Conservation (phyloP, 2,113 vertebrate genomes). For the Sapayoa aenigma region DNA sequence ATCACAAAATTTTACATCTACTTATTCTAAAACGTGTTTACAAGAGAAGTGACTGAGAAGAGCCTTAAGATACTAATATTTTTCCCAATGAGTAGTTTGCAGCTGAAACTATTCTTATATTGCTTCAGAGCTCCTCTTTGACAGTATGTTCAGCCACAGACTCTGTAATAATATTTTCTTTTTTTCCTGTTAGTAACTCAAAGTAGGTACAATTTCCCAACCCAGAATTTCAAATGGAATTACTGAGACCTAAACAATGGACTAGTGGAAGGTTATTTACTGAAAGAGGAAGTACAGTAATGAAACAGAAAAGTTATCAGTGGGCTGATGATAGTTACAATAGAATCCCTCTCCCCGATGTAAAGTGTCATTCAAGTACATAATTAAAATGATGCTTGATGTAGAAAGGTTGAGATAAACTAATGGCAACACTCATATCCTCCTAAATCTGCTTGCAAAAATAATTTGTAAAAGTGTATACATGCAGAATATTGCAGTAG, state of each 20-base stretch:
- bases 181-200: neutral
- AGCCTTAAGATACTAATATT: slow-evolving; percentile 31
- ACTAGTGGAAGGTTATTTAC: neutral
- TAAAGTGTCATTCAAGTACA: neutral
- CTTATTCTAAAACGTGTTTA: slow-evolving; percentile 47
- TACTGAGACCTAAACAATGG: neutral
- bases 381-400: neutral
- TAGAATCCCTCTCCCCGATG: neutral
- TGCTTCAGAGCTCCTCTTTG: slow-evolving; percentile 23
- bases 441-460: neutral
- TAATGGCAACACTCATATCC: neutral
- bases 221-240: neutral
- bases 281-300: neutral
- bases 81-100: neutral
- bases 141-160: neutral
- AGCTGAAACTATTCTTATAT: slow-evolving; percentile 14
- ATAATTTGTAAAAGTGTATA: neutral
- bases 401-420: neutral
- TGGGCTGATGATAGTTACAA: neutral
- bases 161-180: neutral
- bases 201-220: neutral
- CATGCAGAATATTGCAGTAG: neutral
- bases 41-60: slow-evolving; percentile 30
- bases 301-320: neutral
- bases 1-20: slow-evolving; percentile 61